Percentiles rank a stretch among this genome's conserved stretches.
These are phyloP conservation scores for Typhlichthys subterraneus DNA, from an alignment of 2,797 vertebrate genomes.

Conservation along the genomic window DNA sequence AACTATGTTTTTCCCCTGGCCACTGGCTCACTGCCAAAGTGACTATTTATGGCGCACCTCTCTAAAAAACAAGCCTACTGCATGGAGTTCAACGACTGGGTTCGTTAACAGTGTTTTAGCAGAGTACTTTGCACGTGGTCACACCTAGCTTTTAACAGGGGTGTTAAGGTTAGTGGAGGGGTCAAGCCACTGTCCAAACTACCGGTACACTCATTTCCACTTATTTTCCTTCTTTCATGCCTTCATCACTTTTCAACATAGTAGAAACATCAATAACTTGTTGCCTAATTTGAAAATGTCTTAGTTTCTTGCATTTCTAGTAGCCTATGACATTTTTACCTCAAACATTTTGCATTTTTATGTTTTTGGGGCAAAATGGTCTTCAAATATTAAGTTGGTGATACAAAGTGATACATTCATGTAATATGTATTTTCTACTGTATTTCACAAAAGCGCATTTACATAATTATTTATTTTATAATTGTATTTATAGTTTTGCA, in stretches of 20 bases:
- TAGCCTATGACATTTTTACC: no score
- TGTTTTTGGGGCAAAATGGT: no score
- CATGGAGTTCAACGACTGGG: slow-evolving; percentile 63
- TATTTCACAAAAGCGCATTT: slow-evolving; percentile 30
- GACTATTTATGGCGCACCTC: slow-evolving; percentile 74
- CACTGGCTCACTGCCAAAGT: slow-evolving; percentile 70
- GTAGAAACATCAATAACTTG: not conserved
- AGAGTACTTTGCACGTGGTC: slow-evolving; percentile 68
- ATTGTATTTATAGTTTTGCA: no score
- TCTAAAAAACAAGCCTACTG: slow-evolving; percentile 57
- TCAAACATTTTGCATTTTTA: no score
- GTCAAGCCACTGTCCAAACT: slow-evolving; percentile 58
- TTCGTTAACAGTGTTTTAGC: slow-evolving; percentile 73
- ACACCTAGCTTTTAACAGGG: slow-evolving; percentile 72
- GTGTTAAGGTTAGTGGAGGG: slow-evolving; percentile 72
- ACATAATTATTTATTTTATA: no score
- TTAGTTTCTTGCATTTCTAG: no score
- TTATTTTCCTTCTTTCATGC: not conserved
- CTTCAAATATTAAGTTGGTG: no score
- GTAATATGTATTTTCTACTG: no score
- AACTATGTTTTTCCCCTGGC: slow-evolving; percentile 64
- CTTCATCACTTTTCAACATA: not conserved
- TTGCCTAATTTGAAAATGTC: not conserved
- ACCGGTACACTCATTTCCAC: slow-evolving; percentile 7
- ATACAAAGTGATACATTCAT: no score